These are phyloP conservation scores for Prunella strophiata DNA, from an alignment of 2,797 vertebrate genomes.

Conservation along the genomic window DNA sequence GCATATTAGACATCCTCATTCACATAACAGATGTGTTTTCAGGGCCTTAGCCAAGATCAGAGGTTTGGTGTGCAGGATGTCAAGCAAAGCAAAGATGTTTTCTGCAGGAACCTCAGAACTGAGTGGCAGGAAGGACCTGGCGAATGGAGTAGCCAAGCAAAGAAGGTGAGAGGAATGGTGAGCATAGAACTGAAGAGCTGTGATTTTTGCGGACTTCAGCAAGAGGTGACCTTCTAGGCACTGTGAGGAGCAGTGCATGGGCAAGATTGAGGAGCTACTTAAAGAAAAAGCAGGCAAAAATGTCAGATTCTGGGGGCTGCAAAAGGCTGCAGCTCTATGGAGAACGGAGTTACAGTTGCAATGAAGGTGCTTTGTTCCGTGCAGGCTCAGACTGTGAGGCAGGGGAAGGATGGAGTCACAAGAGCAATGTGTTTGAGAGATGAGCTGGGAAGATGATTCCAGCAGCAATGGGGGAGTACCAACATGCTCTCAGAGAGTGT, in stretches of 20 bases:
- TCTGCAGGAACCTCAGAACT: neutral
- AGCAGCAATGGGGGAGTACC: neutral
- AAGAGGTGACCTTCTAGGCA: neutral
- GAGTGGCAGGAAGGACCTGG: neutral
- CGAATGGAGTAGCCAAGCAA: neutral
- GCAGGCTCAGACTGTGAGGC: neutral
- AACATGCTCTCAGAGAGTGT: neutral
- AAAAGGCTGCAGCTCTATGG: neutral
- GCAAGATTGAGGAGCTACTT: neutral
- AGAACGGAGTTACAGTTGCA: neutral
- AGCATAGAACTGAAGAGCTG: neutral
- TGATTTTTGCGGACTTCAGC: neutral
- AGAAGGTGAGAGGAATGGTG: neutral
- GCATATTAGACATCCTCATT: neutral
- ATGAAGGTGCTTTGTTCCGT: neutral
- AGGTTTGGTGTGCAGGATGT: neutral
- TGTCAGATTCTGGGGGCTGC: neutral
- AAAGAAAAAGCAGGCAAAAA: neutral
- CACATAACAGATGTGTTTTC: fast-evolving
- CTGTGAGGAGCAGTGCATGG: neutral
- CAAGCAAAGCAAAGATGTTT: neutral
- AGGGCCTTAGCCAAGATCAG: neutral
- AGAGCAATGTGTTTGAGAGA: neutral
- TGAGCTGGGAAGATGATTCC: neutral
- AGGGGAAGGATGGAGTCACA: neutral